phyloP scores from a whole-genome alignment of 1,140 invertebrate genomes.

The Bathynomus jamesi region DNA sequence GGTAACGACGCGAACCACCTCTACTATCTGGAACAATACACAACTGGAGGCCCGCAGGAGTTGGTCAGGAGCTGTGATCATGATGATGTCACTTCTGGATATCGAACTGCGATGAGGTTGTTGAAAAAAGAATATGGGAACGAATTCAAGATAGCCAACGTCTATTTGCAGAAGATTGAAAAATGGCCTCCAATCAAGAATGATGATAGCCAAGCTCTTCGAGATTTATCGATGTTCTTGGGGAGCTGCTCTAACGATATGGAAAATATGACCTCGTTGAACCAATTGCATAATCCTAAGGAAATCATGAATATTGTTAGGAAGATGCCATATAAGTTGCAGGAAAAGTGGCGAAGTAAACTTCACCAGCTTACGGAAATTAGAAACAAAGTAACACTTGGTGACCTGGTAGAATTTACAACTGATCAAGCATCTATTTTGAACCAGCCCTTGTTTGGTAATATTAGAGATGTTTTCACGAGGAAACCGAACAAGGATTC shows the following conservation, averaged over 20 bases:
- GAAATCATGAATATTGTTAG: constrained; percentile 10
- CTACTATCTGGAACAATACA: constrained; percentile 5
- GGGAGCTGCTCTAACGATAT: neutral
- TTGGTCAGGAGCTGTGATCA: neutral
- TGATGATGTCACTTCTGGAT: neutral
- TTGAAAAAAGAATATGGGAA: neutral
- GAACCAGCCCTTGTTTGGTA: neutral
- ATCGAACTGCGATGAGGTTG: neutral
- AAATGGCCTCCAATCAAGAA: constrained; percentile 5
- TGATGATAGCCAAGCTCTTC: neutral
- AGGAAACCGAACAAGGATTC: neutral
- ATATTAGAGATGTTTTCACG: neutral
- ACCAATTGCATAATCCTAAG: constrained; percentile 3
- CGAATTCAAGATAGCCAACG: constrained; percentile 11
- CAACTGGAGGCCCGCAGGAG: neutral
- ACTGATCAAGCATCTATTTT: neutral
- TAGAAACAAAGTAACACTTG: neutral
- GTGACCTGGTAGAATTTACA: neutral
- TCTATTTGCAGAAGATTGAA: neutral
- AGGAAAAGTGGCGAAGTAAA: neutral
- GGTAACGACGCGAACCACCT: neutral
- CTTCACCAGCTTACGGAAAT: neutral
- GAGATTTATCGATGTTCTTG: neutral
- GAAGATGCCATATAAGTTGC: neutral
- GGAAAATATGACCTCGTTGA: neutral